Conservation (phyloP, 2,888 invertebrate genomes). For the Furcula furcula region DNA sequence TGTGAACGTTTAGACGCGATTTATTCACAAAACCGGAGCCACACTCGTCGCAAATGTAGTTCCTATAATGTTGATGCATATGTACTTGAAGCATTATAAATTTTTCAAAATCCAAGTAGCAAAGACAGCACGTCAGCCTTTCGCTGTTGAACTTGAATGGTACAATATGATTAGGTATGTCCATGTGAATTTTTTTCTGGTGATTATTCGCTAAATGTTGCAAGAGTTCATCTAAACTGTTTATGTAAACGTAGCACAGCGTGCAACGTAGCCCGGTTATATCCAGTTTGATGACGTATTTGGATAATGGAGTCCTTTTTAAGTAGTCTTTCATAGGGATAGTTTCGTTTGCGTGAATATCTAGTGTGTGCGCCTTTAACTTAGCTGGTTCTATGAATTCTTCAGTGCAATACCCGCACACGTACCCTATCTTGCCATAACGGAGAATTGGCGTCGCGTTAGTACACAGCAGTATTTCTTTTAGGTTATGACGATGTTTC, state of each 20-base stretch:
- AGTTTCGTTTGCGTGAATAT: neutral
- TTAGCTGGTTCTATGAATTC: conserved; percentile 6
- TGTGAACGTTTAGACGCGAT: conserved; percentile 26
- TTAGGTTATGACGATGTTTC: too few species aligned
- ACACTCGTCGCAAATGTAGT: too few species aligned
- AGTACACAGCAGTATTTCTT: too few species aligned
- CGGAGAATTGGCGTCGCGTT: too few species aligned
- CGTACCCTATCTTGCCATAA: too few species aligned
- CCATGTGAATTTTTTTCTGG: conserved; percentile 30
- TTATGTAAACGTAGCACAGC: conserved; percentile 30
- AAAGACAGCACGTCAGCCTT: conserved; percentile 41
- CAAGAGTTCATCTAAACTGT: conserved; percentile 34
- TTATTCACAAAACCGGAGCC: conserved; percentile 61
- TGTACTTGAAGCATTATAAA: conserved; percentile 47
- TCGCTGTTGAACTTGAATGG: conserved; percentile 51
- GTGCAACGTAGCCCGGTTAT: conserved; percentile 40
- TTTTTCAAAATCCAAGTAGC: conserved; percentile 37
- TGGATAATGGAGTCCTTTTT: neutral
- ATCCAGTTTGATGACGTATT: conserved; percentile 36
- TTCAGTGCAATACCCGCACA: neutral
- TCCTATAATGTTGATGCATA: conserved; percentile 54
- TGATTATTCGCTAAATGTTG: conserved; percentile 39
- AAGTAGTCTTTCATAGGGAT: conserved; percentile 23
- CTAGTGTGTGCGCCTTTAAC: neutral
- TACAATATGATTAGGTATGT: conserved; percentile 46